Percentiles rank a stretch among this genome's conserved stretches.
Evolutionary conservation across 2,797 vertebrate genomes (phyloP).

Genomic region (Leptatherina wallacei): DNA sequence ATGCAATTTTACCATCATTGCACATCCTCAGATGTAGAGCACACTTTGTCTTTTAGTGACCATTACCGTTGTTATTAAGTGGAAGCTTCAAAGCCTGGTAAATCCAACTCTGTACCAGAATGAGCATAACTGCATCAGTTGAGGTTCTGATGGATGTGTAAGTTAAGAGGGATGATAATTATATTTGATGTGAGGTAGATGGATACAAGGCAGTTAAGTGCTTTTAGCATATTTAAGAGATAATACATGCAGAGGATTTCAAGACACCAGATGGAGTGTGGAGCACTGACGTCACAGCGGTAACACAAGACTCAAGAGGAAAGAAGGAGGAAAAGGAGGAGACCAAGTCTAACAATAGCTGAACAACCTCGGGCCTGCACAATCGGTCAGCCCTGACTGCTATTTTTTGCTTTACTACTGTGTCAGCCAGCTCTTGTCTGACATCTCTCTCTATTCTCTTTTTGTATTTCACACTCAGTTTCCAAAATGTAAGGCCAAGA

Average conservation of each 20-base stretch:
- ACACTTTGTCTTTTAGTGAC: slow-evolving; percentile 32
- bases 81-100: slow-evolving; percentile 21
- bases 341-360: slow-evolving; percentile 72
- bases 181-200: slow-evolving; percentile 33
- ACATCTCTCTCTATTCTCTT: slow-evolving; percentile 41
- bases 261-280: slow-evolving; percentile 63
- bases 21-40: slow-evolving; percentile 18
- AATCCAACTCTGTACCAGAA: slow-evolving; percentile 28
- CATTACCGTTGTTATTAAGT: slow-evolving; percentile 27
- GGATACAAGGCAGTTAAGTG: slow-evolving; percentile 40
- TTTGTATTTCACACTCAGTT: slow-evolving; percentile 9
- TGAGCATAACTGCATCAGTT: slow-evolving; percentile 18
- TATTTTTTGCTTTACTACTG: slow-evolving; percentile 73
- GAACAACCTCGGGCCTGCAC: slow-evolving; percentile 65
- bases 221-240: slow-evolving; percentile 52
- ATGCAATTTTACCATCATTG: slow-evolving; percentile 31
- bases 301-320: slow-evolving; percentile 51
- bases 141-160: slow-evolving; percentile 41
- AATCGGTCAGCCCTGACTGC: slow-evolving; percentile 57
- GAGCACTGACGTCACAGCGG: slow-evolving; percentile 55
- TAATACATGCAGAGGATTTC: slow-evolving; percentile 50
- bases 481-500: slow-evolving; percentile 5
- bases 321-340: slow-evolving; percentile 60
- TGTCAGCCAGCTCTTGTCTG: slow-evolving; percentile 51
- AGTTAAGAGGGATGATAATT: slow-evolving; percentile 33